phyloP scores from a whole-genome alignment of 2,888 invertebrate genomes.

The Kryphioiulus occultus region DNA sequence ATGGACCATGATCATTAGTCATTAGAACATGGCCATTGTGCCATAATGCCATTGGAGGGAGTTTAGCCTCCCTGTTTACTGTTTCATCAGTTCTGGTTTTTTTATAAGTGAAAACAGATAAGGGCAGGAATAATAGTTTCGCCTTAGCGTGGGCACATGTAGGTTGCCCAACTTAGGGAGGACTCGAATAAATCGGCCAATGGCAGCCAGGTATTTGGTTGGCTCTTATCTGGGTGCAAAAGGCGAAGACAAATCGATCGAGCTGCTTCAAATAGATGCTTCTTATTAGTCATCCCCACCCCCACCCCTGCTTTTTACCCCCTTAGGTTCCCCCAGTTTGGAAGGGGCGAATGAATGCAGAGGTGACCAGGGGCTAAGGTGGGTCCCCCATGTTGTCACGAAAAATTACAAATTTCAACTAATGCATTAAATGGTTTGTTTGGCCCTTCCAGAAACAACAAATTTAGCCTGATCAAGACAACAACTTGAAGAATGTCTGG shows the following conservation, averaged over 20 bases:
- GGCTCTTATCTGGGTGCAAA: slow-evolving; percentile 2
- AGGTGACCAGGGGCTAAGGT: too few relatives aligned
- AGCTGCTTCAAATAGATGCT: slow-evolving; percentile 23
- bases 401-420: too few relatives aligned
- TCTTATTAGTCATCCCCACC: not conserved
- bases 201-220: not conserved
- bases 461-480: too few relatives aligned
- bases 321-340: too few relatives aligned
- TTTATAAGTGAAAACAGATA: not conserved
- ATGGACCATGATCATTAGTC: too few relatives aligned
- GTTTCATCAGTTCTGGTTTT: not conserved
- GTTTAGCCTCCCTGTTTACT: not conserved
- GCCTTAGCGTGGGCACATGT: not conserved
- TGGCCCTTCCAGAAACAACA: too few relatives aligned
- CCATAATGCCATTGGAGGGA: too few relatives aligned
- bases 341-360: too few relatives aligned
- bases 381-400: too few relatives aligned
- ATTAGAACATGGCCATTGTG: too few relatives aligned
- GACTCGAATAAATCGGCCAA: slow-evolving; percentile 6
- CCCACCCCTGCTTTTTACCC: not conserved
- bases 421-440: too few relatives aligned
- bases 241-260: slow-evolving; percentile 15
- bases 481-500: too few relatives aligned
- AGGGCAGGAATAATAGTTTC: slow-evolving; percentile 12
- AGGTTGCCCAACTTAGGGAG: not conserved